Evolutionary conservation across 2,113 vertebrate species (phyloP), one percentile per base, ranked within the genome.

Genomic region (Accipiter virgatus): DNA sequence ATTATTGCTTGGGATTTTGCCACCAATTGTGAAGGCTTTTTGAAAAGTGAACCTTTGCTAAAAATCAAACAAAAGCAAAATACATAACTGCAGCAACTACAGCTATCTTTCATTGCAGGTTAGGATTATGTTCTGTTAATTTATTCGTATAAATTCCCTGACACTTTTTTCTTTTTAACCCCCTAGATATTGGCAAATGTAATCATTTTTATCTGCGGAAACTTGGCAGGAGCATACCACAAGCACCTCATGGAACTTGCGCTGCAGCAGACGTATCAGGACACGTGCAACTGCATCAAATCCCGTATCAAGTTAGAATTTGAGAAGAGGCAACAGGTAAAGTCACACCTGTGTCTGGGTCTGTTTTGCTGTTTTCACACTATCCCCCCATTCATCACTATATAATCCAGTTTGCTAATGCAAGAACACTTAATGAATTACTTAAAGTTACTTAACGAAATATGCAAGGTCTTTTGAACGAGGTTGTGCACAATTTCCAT

Each of bases 251-350:
- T 99, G 99, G 99, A 99, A 65, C 97, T 99, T 6, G 99, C 99
- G 0, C 97, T 99, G 32, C 99, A 99, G 95, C 99, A 99, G 87
- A 99, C 99, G 0, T 99, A 99, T 74, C 99, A 99, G 81, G 99
- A 99, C 98, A 99, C 99, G 0, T 99, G 99, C 98, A 99, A 99
- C 96, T 99, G 99, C 98, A 99, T 99, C 97, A 99, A 99, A 96
- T 99, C 99, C 22, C 99, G 99, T 18, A 99, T 99, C 97, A 99
- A 99, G 96, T 88, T 99, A 91, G 99, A 99, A 84, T 99, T 99
- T 98, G 99, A 99, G 95, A 99, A 99, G 93, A 98, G 99, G 40
- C 99, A 99, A 77, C 99, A 99, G 99, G 99, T 99, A 98, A 91
- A 67, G 27, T 29, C 50, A 55, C n/a, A 31, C 18, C 56, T 42